A percentile compares a stretch with the other conserved stretches of the same genome.
Conservation (phyloP, 2,797 vertebrate species). For the Semaprochilodus insignis region DNA sequence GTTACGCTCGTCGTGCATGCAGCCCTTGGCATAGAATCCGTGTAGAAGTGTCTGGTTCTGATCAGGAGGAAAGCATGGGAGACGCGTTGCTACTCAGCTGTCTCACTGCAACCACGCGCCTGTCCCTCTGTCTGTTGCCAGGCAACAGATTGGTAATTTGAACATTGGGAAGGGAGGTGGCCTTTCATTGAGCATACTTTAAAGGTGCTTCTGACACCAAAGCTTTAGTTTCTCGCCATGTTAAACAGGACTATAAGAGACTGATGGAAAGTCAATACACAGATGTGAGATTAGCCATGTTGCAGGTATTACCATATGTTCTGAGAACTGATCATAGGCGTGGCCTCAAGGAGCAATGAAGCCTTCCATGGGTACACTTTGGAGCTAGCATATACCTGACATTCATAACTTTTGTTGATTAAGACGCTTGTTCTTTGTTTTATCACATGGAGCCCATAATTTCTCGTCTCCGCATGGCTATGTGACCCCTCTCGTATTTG, state of each 20-base stretch:
- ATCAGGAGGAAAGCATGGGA: constrained; percentile 35
- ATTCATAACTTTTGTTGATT: not conserved
- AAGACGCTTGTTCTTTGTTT: not conserved
- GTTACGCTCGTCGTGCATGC: not conserved
- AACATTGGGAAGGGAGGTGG: constrained; percentile 62
- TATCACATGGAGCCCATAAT: not conserved
- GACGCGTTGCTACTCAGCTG: constrained; percentile 58
- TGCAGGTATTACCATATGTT: constrained; percentile 12
- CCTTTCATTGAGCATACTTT: constrained; percentile 52
- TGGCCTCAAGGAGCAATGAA: constrained; percentile 25
- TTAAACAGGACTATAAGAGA: constrained; percentile 25
- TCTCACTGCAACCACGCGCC: constrained; percentile 66
- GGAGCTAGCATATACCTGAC: constrained; percentile 53
- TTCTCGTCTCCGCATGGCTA: not conserved
- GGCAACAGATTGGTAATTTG: constrained; percentile 72
- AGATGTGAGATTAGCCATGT: not conserved
- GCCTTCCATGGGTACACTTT: constrained; percentile 1
- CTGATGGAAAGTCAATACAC: not conserved
- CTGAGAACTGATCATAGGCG: constrained; percentile 19
- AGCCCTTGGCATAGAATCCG: too few species aligned
- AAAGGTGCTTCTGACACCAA: constrained; percentile 53
- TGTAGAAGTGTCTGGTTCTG: constrained; percentile 4
- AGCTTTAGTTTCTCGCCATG: constrained; percentile 9
- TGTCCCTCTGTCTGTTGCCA: constrained; percentile 73
- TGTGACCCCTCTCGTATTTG: constrained; percentile 25